Percentiles rank a stretch among this genome's conserved stretches.
These are phyloP conservation scores for Ianthella basta DNA, from an alignment of 37 sponge, comb jelly and placozoan genomes.

Conservation along the genomic window DNA sequence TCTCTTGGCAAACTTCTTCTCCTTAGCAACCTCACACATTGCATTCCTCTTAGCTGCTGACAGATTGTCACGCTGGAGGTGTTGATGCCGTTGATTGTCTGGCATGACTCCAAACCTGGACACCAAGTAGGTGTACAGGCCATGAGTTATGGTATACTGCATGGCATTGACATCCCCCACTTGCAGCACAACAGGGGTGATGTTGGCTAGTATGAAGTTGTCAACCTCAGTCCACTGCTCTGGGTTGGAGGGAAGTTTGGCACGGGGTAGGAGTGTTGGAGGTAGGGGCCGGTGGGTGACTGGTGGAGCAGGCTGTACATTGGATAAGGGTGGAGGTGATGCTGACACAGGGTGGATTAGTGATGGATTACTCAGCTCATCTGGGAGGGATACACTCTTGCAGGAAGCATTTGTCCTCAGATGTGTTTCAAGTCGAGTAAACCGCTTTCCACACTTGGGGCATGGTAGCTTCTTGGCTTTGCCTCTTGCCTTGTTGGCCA, in stretches of 20 bases:
- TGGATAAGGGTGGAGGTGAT: neutral
- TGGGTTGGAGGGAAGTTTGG: constrained; percentile 4
- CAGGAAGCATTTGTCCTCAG: constrained; percentile 5
- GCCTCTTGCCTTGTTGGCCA: neutral
- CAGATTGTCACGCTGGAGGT: constrained; percentile 1
- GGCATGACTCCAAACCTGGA: neutral
- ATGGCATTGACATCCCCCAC: neutral
- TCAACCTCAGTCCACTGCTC: constrained; percentile 4
- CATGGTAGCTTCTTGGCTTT: constrained; percentile 6
- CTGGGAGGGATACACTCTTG: no score
- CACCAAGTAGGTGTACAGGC: constrained; percentile 12
- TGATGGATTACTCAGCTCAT: no score
- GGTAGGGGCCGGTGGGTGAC: neutral
- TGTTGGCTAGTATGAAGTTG: neutral
- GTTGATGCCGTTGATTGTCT: constrained; percentile 7
- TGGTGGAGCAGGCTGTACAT: neutral
- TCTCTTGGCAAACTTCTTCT: neutral
- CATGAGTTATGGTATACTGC: constrained; percentile 6
- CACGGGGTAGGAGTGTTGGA: neutral
- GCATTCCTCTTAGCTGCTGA: constrained; percentile 4
- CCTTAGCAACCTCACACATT: neutral
- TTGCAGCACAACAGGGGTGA: neutral
- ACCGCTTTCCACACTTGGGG: neutral
- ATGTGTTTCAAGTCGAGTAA: constrained; percentile 1
- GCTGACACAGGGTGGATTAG: no score